Conservation (phyloP, 2,888 invertebrate species). For the Watsonalla cultraria region DNA sequence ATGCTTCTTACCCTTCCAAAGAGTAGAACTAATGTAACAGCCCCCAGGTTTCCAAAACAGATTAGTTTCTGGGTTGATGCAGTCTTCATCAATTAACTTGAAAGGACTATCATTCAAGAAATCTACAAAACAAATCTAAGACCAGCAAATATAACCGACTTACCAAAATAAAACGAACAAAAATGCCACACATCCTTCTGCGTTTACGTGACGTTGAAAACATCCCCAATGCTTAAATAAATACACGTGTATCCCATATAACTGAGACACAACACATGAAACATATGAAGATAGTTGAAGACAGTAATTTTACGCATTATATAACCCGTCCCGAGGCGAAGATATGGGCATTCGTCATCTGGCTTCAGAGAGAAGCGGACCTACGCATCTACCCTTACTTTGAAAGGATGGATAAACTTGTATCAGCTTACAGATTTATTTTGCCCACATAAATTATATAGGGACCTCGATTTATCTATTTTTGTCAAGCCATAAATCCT, state of each 20-base stretch:
- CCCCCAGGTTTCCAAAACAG: no score
- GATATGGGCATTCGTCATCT: conserved; percentile 65
- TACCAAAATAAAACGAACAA: background rate
- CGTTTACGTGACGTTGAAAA: background rate
- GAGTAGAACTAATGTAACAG: no score
- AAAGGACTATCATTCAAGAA: no score
- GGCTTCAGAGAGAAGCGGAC: conserved; percentile 46
- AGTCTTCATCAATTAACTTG: no score
- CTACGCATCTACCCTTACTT: conserved; percentile 50
- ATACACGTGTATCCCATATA: conserved; percentile 26
- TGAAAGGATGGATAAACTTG: conserved; percentile 60
- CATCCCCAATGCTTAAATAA: conserved; percentile 25
- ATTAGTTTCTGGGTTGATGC: no score
- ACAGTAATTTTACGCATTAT: conserved; percentile 74
- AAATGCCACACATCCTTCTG: background rate
- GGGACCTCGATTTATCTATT: conserved; percentile 37
- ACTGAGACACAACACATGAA: conserved; percentile 29
- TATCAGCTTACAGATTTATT: conserved; percentile 64
- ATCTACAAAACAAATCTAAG: no score
- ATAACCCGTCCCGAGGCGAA: conserved; percentile 61
- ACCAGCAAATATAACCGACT: no score
- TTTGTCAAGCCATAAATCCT: conserved; percentile 27
- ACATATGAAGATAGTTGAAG: conserved; percentile 61
- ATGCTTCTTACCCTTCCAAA: no score
- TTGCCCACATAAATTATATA: conserved; percentile 50